A percentile compares a stretch with the other conserved stretches of the same genome.
phyloP scores from a whole-genome alignment of 1,140 invertebrate species.

The Trachymyrmex cornetzi region DNA sequence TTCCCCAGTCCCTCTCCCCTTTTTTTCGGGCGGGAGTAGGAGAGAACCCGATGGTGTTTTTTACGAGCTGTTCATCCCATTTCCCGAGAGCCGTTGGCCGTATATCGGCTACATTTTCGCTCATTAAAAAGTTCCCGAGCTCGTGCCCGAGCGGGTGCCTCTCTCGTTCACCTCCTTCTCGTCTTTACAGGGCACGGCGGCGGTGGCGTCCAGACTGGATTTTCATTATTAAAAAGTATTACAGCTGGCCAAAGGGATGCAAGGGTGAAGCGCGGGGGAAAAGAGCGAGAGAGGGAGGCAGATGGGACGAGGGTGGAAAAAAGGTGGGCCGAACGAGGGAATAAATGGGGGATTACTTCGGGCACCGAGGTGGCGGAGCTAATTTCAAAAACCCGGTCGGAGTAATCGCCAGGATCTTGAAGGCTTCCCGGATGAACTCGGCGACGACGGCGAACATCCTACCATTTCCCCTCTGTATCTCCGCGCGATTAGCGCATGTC shows the following conservation, averaged over 20 bases:
- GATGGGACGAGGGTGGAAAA: background rate
- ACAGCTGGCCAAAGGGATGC: constrained; percentile 55
- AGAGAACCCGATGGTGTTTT: constrained; percentile 61
- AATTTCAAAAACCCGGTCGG: constrained; percentile 59
- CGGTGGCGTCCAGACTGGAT: constrained; percentile 53
- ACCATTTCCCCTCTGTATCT: constrained; percentile 4
- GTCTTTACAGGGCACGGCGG: constrained; percentile 39
- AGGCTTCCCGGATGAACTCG: constrained; percentile 48
- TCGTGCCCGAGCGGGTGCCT: constrained; percentile 25
- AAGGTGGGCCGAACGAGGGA: constrained; percentile 53
- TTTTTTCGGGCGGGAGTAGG: constrained; percentile 24
- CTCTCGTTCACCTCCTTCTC: constrained; percentile 17
- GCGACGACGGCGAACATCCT: constrained; percentile 53
- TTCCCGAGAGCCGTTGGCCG: constrained; percentile 54
- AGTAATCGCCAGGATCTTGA: constrained; percentile 61
- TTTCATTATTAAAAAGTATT: constrained; percentile 80
- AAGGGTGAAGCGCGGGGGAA: background rate
- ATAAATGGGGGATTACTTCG: constrained; percentile 69
- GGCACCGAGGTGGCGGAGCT: constrained; percentile 61
- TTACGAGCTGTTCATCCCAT: constrained; percentile 61
- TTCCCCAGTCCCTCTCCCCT: background rate
- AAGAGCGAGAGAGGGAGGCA: background rate
- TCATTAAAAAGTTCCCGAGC: constrained; percentile 76
- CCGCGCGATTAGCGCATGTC: constrained; percentile 48
- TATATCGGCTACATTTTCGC: constrained; percentile 68